Percentiles rank a stretch among this genome's conserved stretches.
Conservation (phyloP, 2,888 invertebrate genomes). For the Macroteleia sp. region DNA sequence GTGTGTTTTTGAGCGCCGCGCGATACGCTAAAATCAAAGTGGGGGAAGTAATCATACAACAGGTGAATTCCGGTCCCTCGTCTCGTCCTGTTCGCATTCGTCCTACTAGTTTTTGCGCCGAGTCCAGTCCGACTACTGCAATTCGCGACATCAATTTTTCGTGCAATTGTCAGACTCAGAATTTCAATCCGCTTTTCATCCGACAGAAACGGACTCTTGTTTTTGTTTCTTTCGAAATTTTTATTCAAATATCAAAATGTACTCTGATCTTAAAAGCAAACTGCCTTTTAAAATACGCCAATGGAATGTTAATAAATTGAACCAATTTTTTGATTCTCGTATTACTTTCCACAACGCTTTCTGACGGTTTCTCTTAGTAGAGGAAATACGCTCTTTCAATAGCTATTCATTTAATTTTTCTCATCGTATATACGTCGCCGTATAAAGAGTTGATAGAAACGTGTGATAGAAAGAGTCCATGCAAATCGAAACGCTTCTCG, state of each 20-base stretch:
- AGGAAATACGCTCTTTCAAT: conserved; percentile 37
- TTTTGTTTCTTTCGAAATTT: conserved; percentile 36
- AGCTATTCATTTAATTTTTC: conserved; percentile 31
- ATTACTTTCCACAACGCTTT: background rate
- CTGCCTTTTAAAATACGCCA: too few species aligned
- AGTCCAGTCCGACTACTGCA: conserved; percentile 50
- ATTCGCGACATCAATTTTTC: conserved; percentile 65
- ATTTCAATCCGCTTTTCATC: conserved; percentile 59
- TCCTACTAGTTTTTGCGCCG: conserved; percentile 64
- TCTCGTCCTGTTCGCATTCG: conserved; percentile 66
- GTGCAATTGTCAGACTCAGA: conserved; percentile 62
- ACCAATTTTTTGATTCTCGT: background rate
- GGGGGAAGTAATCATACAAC: conserved; percentile 62
- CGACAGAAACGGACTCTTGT: conserved; percentile 8
- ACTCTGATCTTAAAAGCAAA: background rate
- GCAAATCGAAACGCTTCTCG: conserved; percentile 20
- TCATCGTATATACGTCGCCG: background rate
- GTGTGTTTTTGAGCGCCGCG: conserved; percentile 61
- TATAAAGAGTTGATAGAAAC: conserved; percentile 18
- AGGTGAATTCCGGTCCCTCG: conserved; percentile 66
- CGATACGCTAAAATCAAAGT: conserved; percentile 61
- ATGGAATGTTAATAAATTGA: conserved; percentile 46
- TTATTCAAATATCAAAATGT: conserved; percentile 47
- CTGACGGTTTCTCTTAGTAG: conserved; percentile 20
- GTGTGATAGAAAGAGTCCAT: conserved; percentile 29